Conservation (phyloP, 2,888 invertebrate species). For the Litoditis marina region DNA sequence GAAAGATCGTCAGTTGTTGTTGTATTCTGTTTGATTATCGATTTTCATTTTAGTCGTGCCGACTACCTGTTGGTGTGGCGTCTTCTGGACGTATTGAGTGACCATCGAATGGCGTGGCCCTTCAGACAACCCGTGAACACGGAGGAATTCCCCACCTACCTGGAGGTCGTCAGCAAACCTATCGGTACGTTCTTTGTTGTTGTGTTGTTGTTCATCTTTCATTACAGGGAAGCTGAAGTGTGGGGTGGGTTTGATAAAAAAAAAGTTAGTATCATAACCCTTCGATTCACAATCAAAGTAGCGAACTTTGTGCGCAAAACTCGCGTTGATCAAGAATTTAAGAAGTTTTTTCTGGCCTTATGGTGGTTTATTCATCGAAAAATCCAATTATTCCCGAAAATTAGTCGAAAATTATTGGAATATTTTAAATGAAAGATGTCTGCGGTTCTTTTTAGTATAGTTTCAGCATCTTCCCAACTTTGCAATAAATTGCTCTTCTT, state of each 20-base stretch:
- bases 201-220: too few relatives aligned
- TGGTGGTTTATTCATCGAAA: too few relatives aligned
- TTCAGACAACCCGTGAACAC: constrained; percentile 96
- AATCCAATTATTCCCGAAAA: too few relatives aligned
- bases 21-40: neutral
- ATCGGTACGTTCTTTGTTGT: constrained; percentile 62
- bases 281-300: too few relatives aligned
- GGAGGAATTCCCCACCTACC: constrained; percentile 92
- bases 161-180: constrained; percentile 69
- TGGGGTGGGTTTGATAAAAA: too few relatives aligned
- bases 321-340: too few relatives aligned
- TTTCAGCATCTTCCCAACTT: neutral
- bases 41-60: constrained; percentile 23
- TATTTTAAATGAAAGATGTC: neutral
- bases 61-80: constrained; percentile 34
- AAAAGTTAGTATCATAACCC: too few relatives aligned
- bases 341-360: too few relatives aligned
- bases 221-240: too few relatives aligned
- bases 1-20: neutral
- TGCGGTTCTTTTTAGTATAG: neutral
- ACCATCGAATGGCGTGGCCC: constrained; percentile 79
- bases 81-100: constrained; percentile 30
- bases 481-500: constrained; percentile 33
- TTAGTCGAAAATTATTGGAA: too few relatives aligned
- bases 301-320: too few relatives aligned